Conservation (phyloP, 2,113 vertebrate genomes). For the Caloenas nicobarica region DNA sequence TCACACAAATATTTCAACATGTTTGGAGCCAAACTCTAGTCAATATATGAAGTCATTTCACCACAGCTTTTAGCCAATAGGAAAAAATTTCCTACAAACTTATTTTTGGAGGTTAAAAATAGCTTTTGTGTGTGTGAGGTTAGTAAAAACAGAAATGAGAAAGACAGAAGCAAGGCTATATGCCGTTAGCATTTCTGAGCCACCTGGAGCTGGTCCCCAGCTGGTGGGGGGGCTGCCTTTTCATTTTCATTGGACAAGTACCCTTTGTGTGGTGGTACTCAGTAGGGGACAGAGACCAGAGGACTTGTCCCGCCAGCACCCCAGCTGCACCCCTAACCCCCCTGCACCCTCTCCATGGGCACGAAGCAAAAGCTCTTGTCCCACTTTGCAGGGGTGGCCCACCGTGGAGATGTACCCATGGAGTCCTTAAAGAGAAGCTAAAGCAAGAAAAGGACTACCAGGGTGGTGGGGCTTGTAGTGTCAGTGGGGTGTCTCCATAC, state of each 20-base stretch:
- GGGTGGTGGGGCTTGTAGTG: no score
- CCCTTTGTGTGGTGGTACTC: background rate
- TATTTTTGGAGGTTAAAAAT: slow-evolving; percentile 34
- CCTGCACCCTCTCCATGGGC: background rate
- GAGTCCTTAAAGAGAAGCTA: background rate
- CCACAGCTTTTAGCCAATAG: background rate
- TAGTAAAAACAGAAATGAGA: slow-evolving; percentile 46
- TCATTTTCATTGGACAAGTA: background rate
- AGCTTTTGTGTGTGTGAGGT: background rate
- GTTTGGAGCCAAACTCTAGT: slow-evolving; percentile 13
- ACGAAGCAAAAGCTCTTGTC: background rate
- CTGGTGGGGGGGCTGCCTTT: accelerated
- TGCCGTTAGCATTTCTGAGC: background rate
- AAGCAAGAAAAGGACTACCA: background rate
- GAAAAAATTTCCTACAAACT: background rate
- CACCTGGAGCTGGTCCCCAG: background rate
- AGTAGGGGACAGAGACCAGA: background rate
- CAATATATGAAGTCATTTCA: slow-evolving; percentile 41
- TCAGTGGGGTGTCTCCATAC: accelerated
- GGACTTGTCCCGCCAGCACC: background rate
- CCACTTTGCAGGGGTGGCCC: background rate
- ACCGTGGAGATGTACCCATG: background rate
- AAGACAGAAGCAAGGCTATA: slow-evolving; percentile 8
- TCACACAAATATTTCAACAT: slow-evolving; percentile 49
- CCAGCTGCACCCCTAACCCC: background rate